Evolutionary conservation across 2,113 vertebrate genomes (phyloP).

Genomic region (Nerophis ophidion): DNA sequence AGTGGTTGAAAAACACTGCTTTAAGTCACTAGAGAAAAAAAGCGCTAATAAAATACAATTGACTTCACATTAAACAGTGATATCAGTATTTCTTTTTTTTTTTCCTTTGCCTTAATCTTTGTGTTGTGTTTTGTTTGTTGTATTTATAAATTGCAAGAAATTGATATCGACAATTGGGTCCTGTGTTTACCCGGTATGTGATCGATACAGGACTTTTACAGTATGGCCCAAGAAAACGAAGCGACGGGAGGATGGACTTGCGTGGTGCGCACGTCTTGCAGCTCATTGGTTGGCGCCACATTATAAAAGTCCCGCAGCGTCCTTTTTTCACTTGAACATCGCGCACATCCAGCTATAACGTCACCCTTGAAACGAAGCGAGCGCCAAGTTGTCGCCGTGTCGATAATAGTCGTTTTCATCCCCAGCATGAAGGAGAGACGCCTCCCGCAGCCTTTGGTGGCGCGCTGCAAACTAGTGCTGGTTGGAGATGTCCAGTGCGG

Average conservation of each 20-base stretch:
- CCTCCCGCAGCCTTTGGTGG: slow-evolving; percentile 75
- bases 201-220: no score
- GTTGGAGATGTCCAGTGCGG: slow-evolving; percentile 94
- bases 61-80: no score
- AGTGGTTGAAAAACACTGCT: no score
- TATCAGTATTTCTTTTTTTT: no score
- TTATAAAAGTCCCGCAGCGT: slow-evolving; percentile 67
- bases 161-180: no score
- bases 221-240: background rate
- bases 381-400: background rate
- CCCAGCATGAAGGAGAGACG: slow-evolving; percentile 87
- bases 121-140: no score
- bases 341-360: background rate
- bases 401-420: slow-evolving; percentile 4
- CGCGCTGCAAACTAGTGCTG: slow-evolving; percentile 87
- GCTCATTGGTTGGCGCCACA: slow-evolving; percentile 65
- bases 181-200: no score
- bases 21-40: no score
- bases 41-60: no score
- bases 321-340: background rate
- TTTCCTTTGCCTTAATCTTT: no score
- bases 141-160: no score
- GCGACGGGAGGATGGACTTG: background rate
- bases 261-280: slow-evolving; percentile 11
- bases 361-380: background rate